A percentile compares a stretch with the other conserved stretches of the same genome.
These are phyloP conservation scores for Dolichomitus sp. DNA, from an alignment of 2,888 invertebrate species.

Conservation along the genomic window DNA sequence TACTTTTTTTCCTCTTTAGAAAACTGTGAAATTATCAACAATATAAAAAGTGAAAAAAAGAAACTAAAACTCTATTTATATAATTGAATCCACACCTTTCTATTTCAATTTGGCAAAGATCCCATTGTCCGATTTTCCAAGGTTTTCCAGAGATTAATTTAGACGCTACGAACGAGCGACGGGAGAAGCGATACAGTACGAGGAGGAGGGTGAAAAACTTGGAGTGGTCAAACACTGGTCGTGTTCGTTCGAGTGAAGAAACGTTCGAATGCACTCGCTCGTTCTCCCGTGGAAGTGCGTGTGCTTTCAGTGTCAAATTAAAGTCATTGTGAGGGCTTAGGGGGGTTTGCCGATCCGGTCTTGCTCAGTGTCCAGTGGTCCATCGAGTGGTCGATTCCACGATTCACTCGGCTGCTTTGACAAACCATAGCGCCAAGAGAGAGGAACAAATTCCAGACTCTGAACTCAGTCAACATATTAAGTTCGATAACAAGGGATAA, in stretches of 20 bases:
- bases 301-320: slow-evolving; percentile 63
- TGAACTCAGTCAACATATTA: slow-evolving; percentile 33
- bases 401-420: slow-evolving; percentile 50
- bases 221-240: slow-evolving; percentile 52
- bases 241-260: slow-evolving; percentile 51
- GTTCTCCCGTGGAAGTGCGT: slow-evolving; percentile 34
- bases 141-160: background rate
- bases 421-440: background rate
- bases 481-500: slow-evolving; percentile 9
- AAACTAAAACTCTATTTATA: background rate
- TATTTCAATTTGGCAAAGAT: slow-evolving; percentile 1
- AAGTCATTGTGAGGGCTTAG: slow-evolving; percentile 54
- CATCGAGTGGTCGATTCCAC: slow-evolving; percentile 53
- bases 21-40: background rate
- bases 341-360: slow-evolving; percentile 15
- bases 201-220: slow-evolving; percentile 35
- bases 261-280: slow-evolving; percentile 35
- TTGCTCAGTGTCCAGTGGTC: slow-evolving; percentile 42
- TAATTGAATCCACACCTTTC: background rate
- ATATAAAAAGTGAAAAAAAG: background rate
- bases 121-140: slow-evolving; percentile 1
- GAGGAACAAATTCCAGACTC: background rate
- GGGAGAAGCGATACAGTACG: background rate
- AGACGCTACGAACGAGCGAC: background rate
- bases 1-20: background rate